phyloP scores from a whole-genome alignment of 2,113 vertebrate genomes.

The Tor tambroides region DNA sequence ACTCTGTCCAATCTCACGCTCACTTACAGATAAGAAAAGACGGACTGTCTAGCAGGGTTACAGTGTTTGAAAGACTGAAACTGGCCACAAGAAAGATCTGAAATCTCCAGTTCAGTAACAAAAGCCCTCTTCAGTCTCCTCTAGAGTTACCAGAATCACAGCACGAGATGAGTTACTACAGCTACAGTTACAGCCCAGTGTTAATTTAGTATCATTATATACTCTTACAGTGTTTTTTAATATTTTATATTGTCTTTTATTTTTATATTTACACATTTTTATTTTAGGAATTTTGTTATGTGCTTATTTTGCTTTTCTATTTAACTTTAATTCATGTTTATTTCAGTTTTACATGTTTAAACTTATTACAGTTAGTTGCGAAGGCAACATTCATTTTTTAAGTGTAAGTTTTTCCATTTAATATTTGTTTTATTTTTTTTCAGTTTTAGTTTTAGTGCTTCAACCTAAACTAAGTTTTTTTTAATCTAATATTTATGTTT shows the following conservation, averaged over 20 bases:
- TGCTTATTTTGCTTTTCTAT: not conserved
- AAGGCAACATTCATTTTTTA: not conserved
- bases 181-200: too few relatives aligned
- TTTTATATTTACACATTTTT: not conserved
- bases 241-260: too few relatives aligned
- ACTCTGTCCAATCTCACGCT: slow-evolving; percentile 76
- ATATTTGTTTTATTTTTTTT: too few relatives aligned
- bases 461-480: too few relatives aligned
- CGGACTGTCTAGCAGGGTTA: not conserved
- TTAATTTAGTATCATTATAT: not conserved
- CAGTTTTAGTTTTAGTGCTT: too few relatives aligned
- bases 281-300: too few relatives aligned
- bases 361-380: too few relatives aligned
- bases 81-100: not conserved
- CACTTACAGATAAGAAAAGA: not conserved
- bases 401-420: too few relatives aligned
- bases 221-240: not conserved
- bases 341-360: not conserved
- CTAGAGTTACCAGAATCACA: too few relatives aligned
- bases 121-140: not conserved
- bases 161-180: not conserved
- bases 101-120: not conserved
- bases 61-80: not conserved
- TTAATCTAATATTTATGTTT: not conserved
- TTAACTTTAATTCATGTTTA: not conserved